Base-by-base conservation (phyloP, 2,113 vertebrate genomes). In the Barnardius zonarius region DNA sequence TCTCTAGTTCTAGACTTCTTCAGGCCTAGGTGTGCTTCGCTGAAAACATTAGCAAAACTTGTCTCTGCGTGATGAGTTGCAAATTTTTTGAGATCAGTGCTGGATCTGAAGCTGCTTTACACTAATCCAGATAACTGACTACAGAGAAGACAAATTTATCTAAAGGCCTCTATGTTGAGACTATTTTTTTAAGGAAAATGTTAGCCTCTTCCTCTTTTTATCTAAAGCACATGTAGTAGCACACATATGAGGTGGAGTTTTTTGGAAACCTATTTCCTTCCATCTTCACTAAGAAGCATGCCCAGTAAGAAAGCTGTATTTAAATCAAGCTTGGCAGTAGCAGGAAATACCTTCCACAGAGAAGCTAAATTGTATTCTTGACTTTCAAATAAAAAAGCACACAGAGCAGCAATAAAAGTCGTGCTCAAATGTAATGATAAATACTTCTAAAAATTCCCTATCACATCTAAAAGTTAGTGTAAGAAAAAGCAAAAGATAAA, bases 401-500 rank as follows among this genome's bases (percentile, higher is more conserved):
- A 77, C 27, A 81, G 17, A 94, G 30, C 30, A 77, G 6, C 57
- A 88, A 75, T 66, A 72, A 55, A 94, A 93, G 61, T 61, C 22
- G 63, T 2, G 44, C 39, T 93, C 55, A 82, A 93, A 78, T 57
- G 13, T 39, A 96, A 89, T 25, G 72, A 78, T n/a, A 95, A 94
- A 86, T 68, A 66, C 18, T 39, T 48, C 33, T 49, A 74, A 93
- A 94, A 76, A 81, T 28, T 95, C 37, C 57, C 30, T 30, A 51
- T n/a, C 83, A 64, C 43, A 52, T 88, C 51, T 88, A 75, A 90
- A 91, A 92, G 39, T 83, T 94, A 93, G 94, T 95, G 97, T 94
- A 90, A 83, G 86, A 82, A 44, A 44, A 96, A 96, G n/a, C 33
- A 86, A 96, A 96, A 97, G 96, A 97, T 78, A 96, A 95, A 97